Evolutionary conservation across 23 tunicate genomes (phyloP).

Genomic region (Corella eumyota): DNA sequence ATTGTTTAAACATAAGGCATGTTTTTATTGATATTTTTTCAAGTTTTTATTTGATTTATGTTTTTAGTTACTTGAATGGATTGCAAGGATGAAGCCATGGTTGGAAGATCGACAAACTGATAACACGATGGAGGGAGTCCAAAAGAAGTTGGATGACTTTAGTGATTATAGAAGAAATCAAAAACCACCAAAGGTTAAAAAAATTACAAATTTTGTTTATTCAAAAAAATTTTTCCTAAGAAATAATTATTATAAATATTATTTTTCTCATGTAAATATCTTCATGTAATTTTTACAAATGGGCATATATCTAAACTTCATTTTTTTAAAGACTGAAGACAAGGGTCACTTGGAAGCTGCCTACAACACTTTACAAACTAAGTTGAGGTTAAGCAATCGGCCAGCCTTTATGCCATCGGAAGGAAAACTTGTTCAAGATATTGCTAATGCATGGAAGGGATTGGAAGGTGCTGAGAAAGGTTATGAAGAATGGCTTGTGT

Average conservation of each 20-base stretch:
- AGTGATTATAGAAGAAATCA: constrained; percentile 86
- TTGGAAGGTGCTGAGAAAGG: constrained; percentile 99
- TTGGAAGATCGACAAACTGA: constrained; percentile 95
- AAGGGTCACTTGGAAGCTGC: constrained; percentile 95
- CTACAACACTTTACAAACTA: constrained; percentile 99
- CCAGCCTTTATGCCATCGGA: constrained; percentile 97
- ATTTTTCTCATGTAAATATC: neutral
- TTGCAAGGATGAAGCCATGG: constrained; percentile 90
- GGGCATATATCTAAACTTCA: neutral
- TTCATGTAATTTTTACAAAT: too few relatives aligned
- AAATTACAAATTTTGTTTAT: neutral
- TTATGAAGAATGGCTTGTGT: constrained; percentile 96
- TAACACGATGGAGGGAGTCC: constrained; percentile 98
- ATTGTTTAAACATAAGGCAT: too few relatives aligned
- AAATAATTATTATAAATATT: neutral
- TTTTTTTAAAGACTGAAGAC: constrained; percentile 61
- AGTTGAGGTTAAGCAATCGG: constrained; percentile 86
- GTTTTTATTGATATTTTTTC: too few relatives aligned
- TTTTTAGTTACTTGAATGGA: constrained; percentile 98
- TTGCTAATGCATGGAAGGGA: constrained; percentile 98
- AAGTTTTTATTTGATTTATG: too few relatives aligned
- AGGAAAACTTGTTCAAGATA: constrained; percentile 88
- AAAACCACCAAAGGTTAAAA: constrained; percentile 93
- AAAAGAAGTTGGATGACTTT: constrained; percentile 85
- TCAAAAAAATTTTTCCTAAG: neutral